phyloP scores from a whole-genome alignment of 2,888 invertebrate genomes.

The Andrena bucephala region DNA sequence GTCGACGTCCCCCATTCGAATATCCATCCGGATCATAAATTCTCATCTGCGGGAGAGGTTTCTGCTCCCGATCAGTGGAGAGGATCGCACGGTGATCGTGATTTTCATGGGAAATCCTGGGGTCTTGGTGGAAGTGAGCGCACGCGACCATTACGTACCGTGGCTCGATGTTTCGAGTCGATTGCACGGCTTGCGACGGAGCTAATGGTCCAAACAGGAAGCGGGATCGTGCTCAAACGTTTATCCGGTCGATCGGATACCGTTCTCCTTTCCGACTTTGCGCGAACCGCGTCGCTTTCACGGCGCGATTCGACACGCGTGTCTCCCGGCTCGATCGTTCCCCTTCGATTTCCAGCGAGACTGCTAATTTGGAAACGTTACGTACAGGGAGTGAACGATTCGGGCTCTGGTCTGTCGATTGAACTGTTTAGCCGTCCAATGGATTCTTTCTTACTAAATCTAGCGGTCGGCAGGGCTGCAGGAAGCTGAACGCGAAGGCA shows the following conservation, averaged over 20 bases:
- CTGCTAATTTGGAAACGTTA: constrained; percentile 17
- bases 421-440: not conserved
- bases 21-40: constrained; percentile 55
- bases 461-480: not conserved
- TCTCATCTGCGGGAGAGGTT: constrained; percentile 18
- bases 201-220: constrained; percentile 73
- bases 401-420: constrained; percentile 6
- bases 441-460: not conserved
- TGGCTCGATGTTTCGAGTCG: constrained; percentile 65
- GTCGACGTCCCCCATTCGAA: not conserved
- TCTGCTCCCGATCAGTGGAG: constrained; percentile 41
- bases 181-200: constrained; percentile 63
- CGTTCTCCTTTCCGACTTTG: constrained; percentile 65
- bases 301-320: constrained; percentile 31
- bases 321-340: constrained; percentile 3
- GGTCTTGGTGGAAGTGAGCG: constrained; percentile 63
- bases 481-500: not conserved
- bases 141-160: constrained; percentile 68
- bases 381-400: constrained; percentile 24
- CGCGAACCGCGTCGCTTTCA: constrained; percentile 55
- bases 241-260: constrained; percentile 70
- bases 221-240: constrained; percentile 62
- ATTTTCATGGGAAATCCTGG: constrained; percentile 67
- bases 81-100: constrained; percentile 35
- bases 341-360: constrained; percentile 23